Evolutionary conservation across 92 coral and sea anemone genomes (phyloP).

Genomic region (Paragorgia papillata): DNA sequence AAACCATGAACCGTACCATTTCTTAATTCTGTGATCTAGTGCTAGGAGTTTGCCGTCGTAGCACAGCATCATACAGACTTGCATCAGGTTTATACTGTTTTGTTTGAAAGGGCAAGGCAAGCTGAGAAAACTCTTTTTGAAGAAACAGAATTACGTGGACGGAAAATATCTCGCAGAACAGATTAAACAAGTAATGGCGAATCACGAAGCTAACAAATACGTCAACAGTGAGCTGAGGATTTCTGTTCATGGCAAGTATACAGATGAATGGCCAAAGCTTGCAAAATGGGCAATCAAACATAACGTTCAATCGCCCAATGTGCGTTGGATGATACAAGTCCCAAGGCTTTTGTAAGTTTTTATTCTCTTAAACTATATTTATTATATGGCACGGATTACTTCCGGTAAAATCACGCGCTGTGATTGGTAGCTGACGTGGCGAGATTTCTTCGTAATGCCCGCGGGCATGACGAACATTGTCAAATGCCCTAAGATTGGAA

Average conservation of each 20-base stretch:
- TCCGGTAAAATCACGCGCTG: too few species aligned
- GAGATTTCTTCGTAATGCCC: too few species aligned
- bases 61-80: too few species aligned
- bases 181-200: slow-evolving; percentile 71
- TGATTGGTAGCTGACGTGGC: too few species aligned
- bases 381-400: too few species aligned
- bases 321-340: slow-evolving; percentile 94
- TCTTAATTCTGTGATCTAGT: too few species aligned
- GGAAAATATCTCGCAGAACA: slow-evolving; percentile 90
- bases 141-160: slow-evolving; percentile 82
- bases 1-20: too few species aligned
- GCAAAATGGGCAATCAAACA: slow-evolving; percentile 81
- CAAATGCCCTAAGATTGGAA: too few species aligned
- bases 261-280: slow-evolving; percentile 71
- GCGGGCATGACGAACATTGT: too few species aligned
- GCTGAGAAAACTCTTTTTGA: slow-evolving; percentile 86
- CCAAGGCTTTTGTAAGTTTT: slow-evolving; percentile 91
- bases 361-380: neutral
- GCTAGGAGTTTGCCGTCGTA: too few species aligned
- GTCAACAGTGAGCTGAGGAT: slow-evolving; percentile 89
- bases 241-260: slow-evolving; percentile 84
- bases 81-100: too few species aligned
- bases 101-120: slow-evolving; percentile 74
- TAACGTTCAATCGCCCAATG: slow-evolving; percentile 72
- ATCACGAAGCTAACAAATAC: slow-evolving; percentile 85